Evolutionary conservation across 2,113 vertebrate species (phyloP), one percentile per base, ranked within the genome.

Genomic region (Nyctibius bracteatus): DNA sequence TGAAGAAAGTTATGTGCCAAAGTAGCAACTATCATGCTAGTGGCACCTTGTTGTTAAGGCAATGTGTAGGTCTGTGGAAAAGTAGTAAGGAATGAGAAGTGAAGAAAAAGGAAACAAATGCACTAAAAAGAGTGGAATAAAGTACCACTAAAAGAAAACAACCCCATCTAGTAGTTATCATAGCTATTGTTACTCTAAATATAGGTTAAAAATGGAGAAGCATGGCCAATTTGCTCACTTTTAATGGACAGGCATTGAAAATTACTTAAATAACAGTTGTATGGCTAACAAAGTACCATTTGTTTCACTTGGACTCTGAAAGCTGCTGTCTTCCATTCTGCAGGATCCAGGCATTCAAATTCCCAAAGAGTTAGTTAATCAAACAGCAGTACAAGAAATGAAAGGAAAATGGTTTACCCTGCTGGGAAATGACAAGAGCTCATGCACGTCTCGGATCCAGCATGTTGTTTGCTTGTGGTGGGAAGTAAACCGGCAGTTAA

Each of bases 381-480:
- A 37, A 63, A 43, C 14, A 30, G 41, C 9, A 39, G 14, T 6
- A 66, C 22, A 49, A 71, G 31, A 61, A 65, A 52, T 21, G 14
- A 71, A 71, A 63, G 22, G 20, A 39, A 73, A 71, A 75, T 9
- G 5, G n/a, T 66, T 86, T 37, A 58, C 37, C 8, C 18, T 47
- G 41, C 24, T 70, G 62, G 66, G 52, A 41, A 25, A 49, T 3
- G 5, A 33, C 9, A 65, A 30, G 20, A 33, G 31, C 6, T 59
- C 10, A 12, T 6, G 28, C 10, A 41, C 39, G 30, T 17, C 43
- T 74, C 2, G 0, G 66, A 49, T 27, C 18, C 46, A 17, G 23
- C 3, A 0, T 5, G 22, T 33, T 33, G 21, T 46, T 73, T 73
- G 23, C 20, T 78, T 4, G 0, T 20, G 15, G 14, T 7, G 11